Evolutionary conservation across 2,113 vertebrate species (phyloP), one percentile per base, ranked within the genome.

Genomic region (Anarhynchus alexandrinus): DNA sequence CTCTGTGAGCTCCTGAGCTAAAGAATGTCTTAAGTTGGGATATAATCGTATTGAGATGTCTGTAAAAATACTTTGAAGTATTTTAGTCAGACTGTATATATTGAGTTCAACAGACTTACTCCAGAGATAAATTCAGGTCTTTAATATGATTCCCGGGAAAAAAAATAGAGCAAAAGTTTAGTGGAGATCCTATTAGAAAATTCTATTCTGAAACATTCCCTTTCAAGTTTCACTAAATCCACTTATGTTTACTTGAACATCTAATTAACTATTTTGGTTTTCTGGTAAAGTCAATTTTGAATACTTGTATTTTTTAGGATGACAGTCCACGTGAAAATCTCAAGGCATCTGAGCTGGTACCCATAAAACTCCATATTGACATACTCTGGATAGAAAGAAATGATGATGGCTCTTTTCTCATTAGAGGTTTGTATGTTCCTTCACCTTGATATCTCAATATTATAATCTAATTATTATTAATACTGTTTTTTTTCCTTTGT

Each of bases 361-460:
- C 99, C 9, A 97, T 99, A 90, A 98, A 97, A 29, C 78, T 99
- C 19, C 98, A 99, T 76, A 99, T 99, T 92, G 98, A 99, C 91
- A 97, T 99, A 69, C 99, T 99, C 42, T 96, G 99, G 90, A 98
- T 99, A 82, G 99, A 99, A 97, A 98, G 99, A 92, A 96, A 96
- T 76, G 99, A 99, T 71, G 99, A 99, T 70, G 99, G 99, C 64
- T 98, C 99, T 81, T 99, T 99, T 97, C 98, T 98, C 61, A 98
- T 99, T 93, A 99, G 98, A 99, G 99, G 99, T 99, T 93, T 94
- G 74, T 95, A 84, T 79, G 9, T 86, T 94, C 14, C 29, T 84
- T 23, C 25, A 88, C n/a, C 55, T 62, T 74, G 42, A 17, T 70
- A 65, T 17, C 32, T 80, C 7, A 20, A 2, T 78, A 78, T 40